Base-by-base conservation (phyloP, 1,140 invertebrate genomes). In the Diplogasteroides magnus region DNA sequence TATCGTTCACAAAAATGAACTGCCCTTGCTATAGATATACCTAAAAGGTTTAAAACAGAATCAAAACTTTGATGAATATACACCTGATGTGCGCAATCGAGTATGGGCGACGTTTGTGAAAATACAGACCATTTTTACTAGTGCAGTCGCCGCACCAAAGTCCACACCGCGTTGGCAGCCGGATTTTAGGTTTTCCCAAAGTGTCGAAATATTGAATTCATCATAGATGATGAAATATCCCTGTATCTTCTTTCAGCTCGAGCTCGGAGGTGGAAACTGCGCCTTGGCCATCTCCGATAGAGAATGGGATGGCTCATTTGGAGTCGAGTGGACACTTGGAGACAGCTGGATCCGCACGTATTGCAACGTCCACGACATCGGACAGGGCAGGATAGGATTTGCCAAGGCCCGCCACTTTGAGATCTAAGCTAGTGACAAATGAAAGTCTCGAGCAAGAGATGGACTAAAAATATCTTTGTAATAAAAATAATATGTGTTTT, bases 141-240 rank as follows among this genome's bases (percentile, higher is more conserved):
- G 60, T 75, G 72, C 64, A 77, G 67, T 23, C 76, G 76, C 67
- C 32, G 59, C 25, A 69, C 68, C 26, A 31, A 59, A 14, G 65
- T 63, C 23, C 73, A 75, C 70, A 73, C 27, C 29, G 67, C 77
- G 28, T 68, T 71, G 31, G 61, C 68, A 15, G n/a, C n/a, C n/a
- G 76, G 77, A 60, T 76, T 77, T 68, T 62, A 77, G 19, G 64
- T 77, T 27, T 75, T 77, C 60, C n/a, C n/a, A n/a, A n/a, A n/a
- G n/a, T n/a, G n/a, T n/a, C n/a, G n/a, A n/a, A n/a, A n/a, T n/a
- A 63, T 77, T 27, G 56, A 64, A 67, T 61, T 77, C 2, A 71
- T 64, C 29, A 31, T n/a, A n/a, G n/a, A n/a, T n/a, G n/a, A n/a
- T n/a, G n/a, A n/a, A n/a, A n/a, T n/a, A n/a, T n/a, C n/a, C n/a